phyloP scores from a whole-genome alignment of 2,797 vertebrate species.

The Tympanoctomys barrerae region DNA sequence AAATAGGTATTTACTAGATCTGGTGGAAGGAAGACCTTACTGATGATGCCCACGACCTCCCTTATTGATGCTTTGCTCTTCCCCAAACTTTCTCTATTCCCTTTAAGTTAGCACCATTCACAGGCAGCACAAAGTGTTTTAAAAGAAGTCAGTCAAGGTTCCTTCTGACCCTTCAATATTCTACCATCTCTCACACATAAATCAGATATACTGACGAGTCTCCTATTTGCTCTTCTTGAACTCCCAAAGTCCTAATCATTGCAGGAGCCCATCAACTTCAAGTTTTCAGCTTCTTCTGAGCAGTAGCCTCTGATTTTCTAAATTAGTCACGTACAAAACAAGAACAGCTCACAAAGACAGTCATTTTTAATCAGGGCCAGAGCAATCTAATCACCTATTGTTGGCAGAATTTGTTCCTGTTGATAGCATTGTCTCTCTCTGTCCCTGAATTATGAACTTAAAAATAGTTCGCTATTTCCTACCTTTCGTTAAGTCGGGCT shows the following conservation, averaged over 20 bases:
- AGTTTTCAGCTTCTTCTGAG: neutral
- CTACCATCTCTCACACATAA: neutral
- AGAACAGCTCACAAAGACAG: neutral
- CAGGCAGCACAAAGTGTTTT: neutral
- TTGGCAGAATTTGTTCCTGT: neutral
- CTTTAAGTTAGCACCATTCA: neutral
- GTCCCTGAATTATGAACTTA: neutral
- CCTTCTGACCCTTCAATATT: neutral
- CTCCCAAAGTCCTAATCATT: neutral
- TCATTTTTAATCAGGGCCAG: neutral
- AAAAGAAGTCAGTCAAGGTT: neutral
- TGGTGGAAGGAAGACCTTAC: neutral
- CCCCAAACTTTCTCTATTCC: neutral
- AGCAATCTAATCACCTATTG: neutral
- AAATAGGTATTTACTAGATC: neutral
- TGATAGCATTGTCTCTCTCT: fast-evolving
- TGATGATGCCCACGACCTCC: neutral
- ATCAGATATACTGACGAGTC: fast-evolving
- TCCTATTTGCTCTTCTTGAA: neutral
- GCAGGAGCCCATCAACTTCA: neutral
- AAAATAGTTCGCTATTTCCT: neutral
- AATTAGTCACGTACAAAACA: neutral
- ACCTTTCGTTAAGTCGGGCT: neutral
- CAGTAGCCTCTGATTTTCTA: neutral
- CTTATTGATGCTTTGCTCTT: neutral